Evolutionary conservation across 2,113 vertebrate genomes (phyloP).

Genomic region (Atlantisia rogersi): DNA sequence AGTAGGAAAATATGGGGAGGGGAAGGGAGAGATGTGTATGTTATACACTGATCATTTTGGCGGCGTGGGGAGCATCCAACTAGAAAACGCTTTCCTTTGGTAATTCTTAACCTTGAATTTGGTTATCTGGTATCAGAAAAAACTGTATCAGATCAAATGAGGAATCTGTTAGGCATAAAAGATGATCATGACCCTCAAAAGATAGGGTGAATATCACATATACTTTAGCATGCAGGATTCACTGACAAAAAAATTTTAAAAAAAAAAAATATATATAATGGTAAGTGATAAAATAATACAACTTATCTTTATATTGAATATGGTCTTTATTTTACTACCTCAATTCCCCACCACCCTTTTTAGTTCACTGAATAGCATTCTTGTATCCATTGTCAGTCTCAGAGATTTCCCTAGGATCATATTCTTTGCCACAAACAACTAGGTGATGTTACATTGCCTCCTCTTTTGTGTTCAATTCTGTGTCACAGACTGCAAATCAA

Average conservation of each 20-base stretch:
- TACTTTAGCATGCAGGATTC: not conserved
- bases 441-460: not conserved
- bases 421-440: not conserved
- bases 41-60: not conserved
- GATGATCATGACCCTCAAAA: not conserved
- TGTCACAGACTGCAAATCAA: not conserved
- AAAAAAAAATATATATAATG: not conserved
- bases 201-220: not conserved
- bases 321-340: not conserved
- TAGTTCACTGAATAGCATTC: not conserved
- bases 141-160: not conserved
- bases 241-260: not conserved
- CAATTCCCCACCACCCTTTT: not conserved
- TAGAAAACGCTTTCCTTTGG: not conserved
- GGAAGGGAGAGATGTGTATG: accelerated
- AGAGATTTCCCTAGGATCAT: not conserved
- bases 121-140: not conserved
- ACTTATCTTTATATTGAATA: not conserved
- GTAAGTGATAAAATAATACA: not conserved
- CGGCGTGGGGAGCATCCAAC: accelerated
- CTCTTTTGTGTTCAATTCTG: not conserved
- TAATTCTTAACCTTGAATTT: not conserved
- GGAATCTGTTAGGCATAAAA: not conserved
- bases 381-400: not conserved
- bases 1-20: not conserved